Evolutionary conservation across 2,888 invertebrate genomes (phyloP).

Genomic region (Sarcophaga rosellei): DNA sequence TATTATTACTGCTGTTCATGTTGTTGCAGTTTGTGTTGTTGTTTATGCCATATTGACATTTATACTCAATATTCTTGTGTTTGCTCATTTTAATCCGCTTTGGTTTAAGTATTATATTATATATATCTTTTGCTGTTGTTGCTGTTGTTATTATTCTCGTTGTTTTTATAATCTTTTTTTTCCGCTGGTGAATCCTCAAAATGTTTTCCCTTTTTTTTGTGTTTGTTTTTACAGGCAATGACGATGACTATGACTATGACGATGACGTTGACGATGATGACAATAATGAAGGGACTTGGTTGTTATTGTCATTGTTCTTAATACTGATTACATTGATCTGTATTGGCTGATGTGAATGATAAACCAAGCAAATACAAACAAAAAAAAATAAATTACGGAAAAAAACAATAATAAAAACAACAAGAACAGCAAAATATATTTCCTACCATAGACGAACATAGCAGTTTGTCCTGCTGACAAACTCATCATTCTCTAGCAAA

Average conservation of each 20-base stretch:
- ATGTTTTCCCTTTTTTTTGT: conserved; percentile 1
- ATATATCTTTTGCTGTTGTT: conserved; percentile 26
- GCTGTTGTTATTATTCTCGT: not conserved
- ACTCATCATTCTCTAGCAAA: not conserved
- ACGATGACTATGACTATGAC: not conserved
- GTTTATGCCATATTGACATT: conserved; percentile 61
- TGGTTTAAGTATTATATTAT: conserved; percentile 56
- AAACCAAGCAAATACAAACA: conserved; percentile 11
- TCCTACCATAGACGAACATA: not conserved
- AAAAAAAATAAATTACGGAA: not conserved
- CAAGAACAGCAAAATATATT: not conserved
- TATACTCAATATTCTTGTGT: conserved; percentile 58
- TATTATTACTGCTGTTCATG: not conserved
- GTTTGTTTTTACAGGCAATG: not conserved
- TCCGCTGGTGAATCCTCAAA: not conserved
- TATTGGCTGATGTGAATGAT: conserved; percentile 53
- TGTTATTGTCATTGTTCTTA: conserved; percentile 60
- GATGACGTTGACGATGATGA: not conserved
- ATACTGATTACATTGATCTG: conserved; percentile 62
- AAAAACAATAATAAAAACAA: not conserved
- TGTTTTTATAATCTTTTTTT: not conserved
- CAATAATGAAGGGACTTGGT: conserved; percentile 12
- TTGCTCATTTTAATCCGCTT: conserved; percentile 65
- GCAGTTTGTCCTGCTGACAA: not conserved
- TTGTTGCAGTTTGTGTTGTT: conserved; percentile 35